These are phyloP conservation scores for Phalanger gymnotis DNA, from an alignment of 2,797 vertebrate species.

Conservation along the genomic window DNA sequence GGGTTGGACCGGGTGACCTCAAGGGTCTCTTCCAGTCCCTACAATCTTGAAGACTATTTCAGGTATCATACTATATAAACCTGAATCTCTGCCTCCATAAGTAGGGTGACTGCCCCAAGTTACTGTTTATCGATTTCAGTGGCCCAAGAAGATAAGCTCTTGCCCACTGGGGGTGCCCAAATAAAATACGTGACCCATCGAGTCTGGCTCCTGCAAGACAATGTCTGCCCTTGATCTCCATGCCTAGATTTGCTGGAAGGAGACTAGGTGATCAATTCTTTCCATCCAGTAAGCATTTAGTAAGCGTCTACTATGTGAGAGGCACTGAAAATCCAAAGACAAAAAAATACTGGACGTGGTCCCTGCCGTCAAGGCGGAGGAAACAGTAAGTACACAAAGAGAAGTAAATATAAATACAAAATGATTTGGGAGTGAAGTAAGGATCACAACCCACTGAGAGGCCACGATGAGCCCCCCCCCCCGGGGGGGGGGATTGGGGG, in stretches of 20 bases:
- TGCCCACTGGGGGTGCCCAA: conserved; percentile 1
- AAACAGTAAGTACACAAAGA: neutral
- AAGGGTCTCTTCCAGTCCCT: neutral
- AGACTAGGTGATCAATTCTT: conserved; percentile 6
- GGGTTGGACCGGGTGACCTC: neutral
- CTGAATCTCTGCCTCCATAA: conserved; percentile 24
- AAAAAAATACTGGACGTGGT: neutral
- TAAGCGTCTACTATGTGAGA: neutral
- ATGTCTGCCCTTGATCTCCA: neutral
- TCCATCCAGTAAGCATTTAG: neutral
- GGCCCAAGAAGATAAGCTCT: conserved; percentile 19
- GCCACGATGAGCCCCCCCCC: too few relatives aligned
- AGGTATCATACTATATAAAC: neutral
- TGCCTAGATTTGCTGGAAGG: conserved; percentile 24
- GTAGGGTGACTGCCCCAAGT: conserved; percentile 38
- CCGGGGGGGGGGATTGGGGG: too few relatives aligned
- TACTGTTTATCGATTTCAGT: conserved; percentile 43
- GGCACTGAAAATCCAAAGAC: neutral
- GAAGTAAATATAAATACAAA: neutral
- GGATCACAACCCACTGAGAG: neutral
- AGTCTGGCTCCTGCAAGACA: conserved; percentile 15
- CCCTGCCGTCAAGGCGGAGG: neutral
- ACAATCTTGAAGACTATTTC: neutral
- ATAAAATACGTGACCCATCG: neutral
- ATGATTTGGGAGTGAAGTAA: neutral